Evolutionary conservation across 2,797 vertebrate genomes (phyloP).

Genomic region (Hemitrygon akajei): DNA sequence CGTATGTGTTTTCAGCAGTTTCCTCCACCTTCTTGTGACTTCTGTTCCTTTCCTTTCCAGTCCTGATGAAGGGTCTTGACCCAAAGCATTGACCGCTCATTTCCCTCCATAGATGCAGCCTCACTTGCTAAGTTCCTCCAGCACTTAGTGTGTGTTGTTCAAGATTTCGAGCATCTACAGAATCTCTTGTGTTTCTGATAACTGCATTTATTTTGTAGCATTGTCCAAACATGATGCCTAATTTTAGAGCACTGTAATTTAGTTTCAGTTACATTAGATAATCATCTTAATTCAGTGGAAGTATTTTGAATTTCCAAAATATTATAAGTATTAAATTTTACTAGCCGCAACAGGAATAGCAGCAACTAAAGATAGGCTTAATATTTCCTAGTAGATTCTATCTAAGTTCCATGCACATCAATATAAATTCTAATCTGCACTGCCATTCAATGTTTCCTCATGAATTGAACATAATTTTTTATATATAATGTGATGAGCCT

Average conservation of each 20-base stretch:
- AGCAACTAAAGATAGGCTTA: not conserved
- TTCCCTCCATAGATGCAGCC: too few species aligned
- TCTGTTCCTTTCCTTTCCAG: too few species aligned
- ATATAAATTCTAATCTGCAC: not conserved
- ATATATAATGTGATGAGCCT: not conserved
- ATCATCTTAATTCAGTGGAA: not conserved
- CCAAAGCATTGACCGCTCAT: too few species aligned
- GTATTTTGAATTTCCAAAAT: not conserved
- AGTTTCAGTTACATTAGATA: not conserved
- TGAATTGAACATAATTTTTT: not conserved
- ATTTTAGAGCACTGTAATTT: not conserved
- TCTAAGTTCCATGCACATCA: not conserved
- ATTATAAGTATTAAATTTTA: not conserved
- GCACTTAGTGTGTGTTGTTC: too few species aligned
- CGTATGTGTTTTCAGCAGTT: not conserved
- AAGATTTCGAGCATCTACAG: too few species aligned
- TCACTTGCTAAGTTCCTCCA: too few species aligned
- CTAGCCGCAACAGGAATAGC: not conserved
- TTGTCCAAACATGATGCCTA: not conserved
- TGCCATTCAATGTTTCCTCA: not conserved
- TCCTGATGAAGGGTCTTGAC: too few species aligned
- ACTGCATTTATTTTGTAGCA: not conserved
- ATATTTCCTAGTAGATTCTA: not conserved
- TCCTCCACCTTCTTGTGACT: too few species aligned
- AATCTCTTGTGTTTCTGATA: not conserved